Percentiles rank a stretch among this genome's conserved stretches.
Evolutionary conservation across 2,888 invertebrate species (phyloP).

Genomic region (Amiota communis): DNA sequence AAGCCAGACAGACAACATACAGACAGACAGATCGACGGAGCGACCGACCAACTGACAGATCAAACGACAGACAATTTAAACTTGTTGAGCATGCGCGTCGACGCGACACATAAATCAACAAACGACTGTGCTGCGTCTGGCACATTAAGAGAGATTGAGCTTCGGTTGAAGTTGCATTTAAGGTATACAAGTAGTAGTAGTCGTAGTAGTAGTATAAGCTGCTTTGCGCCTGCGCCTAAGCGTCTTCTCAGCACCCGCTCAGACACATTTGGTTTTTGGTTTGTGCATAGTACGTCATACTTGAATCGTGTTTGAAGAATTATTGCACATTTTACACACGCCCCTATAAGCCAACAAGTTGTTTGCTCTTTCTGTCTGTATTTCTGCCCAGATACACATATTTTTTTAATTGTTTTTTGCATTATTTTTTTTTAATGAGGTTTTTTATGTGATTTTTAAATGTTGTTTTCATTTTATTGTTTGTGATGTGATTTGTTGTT

Average conservation of each 20-base stretch:
- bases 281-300: neutral
- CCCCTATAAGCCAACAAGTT: conserved; percentile 18
- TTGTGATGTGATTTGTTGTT: conserved; percentile 26
- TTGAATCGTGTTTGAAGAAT: conserved; percentile 21
- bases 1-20: neutral
- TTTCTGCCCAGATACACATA: conserved; percentile 18
- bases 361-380: conserved; percentile 22
- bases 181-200: too few relatives aligned
- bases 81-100: conserved; percentile 5
- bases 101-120: conserved; percentile 11
- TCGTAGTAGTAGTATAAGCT: too few relatives aligned
- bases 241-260: too few relatives aligned
- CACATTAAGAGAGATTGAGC: too few relatives aligned
- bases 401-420: conserved; percentile 22
- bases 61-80: conserved; percentile 6
- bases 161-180: too few relatives aligned
- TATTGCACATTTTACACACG: conserved; percentile 38
- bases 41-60: neutral
- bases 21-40: neutral
- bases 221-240: too few relatives aligned
- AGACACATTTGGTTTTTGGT: too few relatives aligned
- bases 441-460: conserved; percentile 20
- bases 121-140: too few relatives aligned
- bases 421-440: conserved; percentile 34
- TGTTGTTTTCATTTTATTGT: conserved; percentile 20